phyloP scores from a whole-genome alignment of 2,797 vertebrate genomes.

The Hydrolagus colliei region DNA sequence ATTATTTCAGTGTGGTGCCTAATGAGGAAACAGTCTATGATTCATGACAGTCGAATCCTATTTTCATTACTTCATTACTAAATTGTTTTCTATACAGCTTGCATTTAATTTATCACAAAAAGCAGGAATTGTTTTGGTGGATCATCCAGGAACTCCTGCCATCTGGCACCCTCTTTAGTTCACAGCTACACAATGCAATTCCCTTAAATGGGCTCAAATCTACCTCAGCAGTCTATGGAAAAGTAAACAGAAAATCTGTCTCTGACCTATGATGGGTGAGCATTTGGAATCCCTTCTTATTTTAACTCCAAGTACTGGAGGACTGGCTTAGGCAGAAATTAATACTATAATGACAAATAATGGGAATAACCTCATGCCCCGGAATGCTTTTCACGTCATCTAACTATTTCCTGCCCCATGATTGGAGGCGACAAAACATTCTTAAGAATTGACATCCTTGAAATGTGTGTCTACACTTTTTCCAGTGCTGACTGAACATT shows the following conservation, averaged over 20 bases:
- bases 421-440: slow-evolving; percentile 26
- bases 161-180: slow-evolving; percentile 15
- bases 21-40: not conserved
- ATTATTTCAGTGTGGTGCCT: not conserved
- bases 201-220: not conserved
- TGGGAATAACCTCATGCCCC: slow-evolving; percentile 41
- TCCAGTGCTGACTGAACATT: slow-evolving; percentile 25
- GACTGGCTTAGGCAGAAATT: not conserved
- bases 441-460: slow-evolving; percentile 23
- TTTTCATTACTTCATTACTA: not conserved
- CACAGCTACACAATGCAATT: not conserved
- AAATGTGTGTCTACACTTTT: slow-evolving; percentile 10
- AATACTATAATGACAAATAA: slow-evolving; percentile 35
- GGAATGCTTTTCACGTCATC: slow-evolving; percentile 42
- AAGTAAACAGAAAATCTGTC: slow-evolving; percentile 25
- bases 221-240: not conserved
- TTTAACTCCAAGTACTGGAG: slow-evolving; percentile 5
- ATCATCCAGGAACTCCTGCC: not conserved
- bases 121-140: not conserved
- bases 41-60: not conserved
- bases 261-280: not conserved
- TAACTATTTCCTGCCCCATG: slow-evolving; percentile 40
- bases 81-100: not conserved
- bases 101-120: not conserved
- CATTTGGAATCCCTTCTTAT: slow-evolving; percentile 6